Evolutionary conservation across 2,888 invertebrate genomes (phyloP), one percentile per base, ranked within the genome.

Genomic region (Lasioglossum villosulum): DNA sequence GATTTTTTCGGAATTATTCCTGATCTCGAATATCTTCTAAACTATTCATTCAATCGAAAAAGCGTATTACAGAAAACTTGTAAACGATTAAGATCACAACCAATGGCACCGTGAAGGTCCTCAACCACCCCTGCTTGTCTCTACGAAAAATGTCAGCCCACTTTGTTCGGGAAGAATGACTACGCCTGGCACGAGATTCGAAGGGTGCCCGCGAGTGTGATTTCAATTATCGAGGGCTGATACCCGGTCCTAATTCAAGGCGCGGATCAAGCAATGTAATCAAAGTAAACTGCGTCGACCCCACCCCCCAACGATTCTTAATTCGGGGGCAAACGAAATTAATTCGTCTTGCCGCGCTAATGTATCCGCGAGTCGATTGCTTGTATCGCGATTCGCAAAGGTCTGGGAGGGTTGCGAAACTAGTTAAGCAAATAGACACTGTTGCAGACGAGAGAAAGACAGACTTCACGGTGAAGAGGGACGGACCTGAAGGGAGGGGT

Each of bases 381-480:
- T 81, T 83, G 90, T 88, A 91, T 90, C 88, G 89, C 77, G 77
- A 42, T 30, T 34, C 48, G 63, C 39, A 16, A 84, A 84, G 80
- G 80, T 30, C 27, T 79, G 79, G 83, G 90, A 82, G 88, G 88
- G 73, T 81, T 91, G 91, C 90, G 91, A 93, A 95, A 94, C 93
- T 94, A 94, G 94, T 94, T 94, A 94, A 94, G 94, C 92, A 94
- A 94, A 94, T 93, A 93, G 94, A 92, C 92, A 90, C 87, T 86
- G 80, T 75, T 83, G 73, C 79, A 52, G 52, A n/a, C 34, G 19
- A 52, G 78, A 68, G 78, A 70, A 82, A 76, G 80, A 71, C 75
- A 16, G 63, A 1, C 4, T 1, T 2, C 52, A 37, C 73, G 66
- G 73, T 77, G 80, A 78, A 73, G 83, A 34, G 76, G 56, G 78